Base-by-base conservation (phyloP, 2,113 vertebrate genomes). In the Chaetodon trifascialis region DNA sequence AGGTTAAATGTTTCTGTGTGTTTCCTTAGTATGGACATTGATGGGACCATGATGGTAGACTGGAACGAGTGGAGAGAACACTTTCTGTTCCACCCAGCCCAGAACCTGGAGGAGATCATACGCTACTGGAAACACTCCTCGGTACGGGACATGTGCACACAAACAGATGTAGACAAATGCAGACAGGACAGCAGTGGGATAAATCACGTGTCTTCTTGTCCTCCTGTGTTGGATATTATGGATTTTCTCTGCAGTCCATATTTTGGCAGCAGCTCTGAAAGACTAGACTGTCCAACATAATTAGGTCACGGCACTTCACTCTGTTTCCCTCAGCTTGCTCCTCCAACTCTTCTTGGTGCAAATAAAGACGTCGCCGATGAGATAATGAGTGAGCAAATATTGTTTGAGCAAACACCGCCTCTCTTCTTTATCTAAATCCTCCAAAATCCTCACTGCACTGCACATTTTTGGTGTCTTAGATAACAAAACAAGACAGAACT, bases 41-140 rank as follows among this genome's bases (percentile, higher is more conserved):
- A 99, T 75, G 97, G 97, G 17, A 97, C 96, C 12, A 97, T 99
- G 96, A 96, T 97, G 80, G 95, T 99, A 30, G 98, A 99, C 90
- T 99, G 98, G 98, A 97, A 97, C 64, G 97, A 99, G 77, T 99
- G 97, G 97, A 94, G 97, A 56, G 96, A 98, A 74, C 97, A 98
- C 87, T 98, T 99, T 91, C 95, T 97, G 83, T 96, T 99, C 79
- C 96, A 96, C 83, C 96, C 97, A 3, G 97, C 94, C 52, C 94
- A 96, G 81, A 96, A 97, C 86, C 97, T 99, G 72, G 94, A 99
- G 71, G 96, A 97, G 91, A 99, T 99, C 83, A 88, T 99, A 79
- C 95, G 95, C 68, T 96, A 96, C 83, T 98, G 98, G 97, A 99
- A 98, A 80, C 97, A 98, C 91, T 97, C 97, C 54, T 95, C 96